phyloP scores from a whole-genome alignment of 2,113 vertebrate genomes.

The Oncorhynchus tshawytscha region DNA sequence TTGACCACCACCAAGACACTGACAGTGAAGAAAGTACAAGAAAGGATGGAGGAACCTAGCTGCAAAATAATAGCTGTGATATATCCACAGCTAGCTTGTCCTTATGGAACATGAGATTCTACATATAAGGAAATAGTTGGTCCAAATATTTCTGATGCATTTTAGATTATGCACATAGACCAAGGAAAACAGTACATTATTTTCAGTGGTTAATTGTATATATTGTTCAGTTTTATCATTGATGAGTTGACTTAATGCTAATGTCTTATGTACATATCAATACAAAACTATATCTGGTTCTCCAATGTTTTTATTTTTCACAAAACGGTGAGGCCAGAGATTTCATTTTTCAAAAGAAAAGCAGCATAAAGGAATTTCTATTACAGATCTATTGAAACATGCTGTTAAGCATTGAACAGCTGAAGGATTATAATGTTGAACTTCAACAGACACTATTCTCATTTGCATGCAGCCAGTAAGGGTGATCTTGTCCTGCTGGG shows the following conservation, averaged over 20 bases:
- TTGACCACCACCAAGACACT: background rate
- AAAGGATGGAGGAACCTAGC: background rate
- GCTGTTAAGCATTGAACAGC: background rate
- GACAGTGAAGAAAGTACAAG: background rate
- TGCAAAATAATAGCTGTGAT: background rate
- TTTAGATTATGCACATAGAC: slow-evolving; percentile 12
- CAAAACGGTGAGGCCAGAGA: background rate
- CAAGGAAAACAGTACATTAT: slow-evolving; percentile 1
- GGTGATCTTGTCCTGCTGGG: background rate
- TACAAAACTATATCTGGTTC: background rate
- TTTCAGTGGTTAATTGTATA: background rate
- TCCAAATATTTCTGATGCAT: slow-evolving; percentile 99
- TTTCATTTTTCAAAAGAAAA: background rate
- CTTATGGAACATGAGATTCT: slow-evolving; percentile 81
- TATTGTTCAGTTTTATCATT: background rate
- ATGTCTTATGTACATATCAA: slow-evolving; percentile 4
- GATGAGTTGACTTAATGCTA: background rate
- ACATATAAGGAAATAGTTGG: slow-evolving; percentile 85
- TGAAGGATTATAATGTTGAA: background rate
- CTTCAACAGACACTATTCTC: too few relatives aligned
- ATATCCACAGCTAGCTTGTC: slow-evolving; percentile 81
- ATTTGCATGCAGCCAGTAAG: background rate
- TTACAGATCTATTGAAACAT: background rate
- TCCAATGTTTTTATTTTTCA: background rate
- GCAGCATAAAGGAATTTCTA: background rate